phyloP scores from a whole-genome alignment of 2,113 vertebrate species.

The Condylura cristata region DNA sequence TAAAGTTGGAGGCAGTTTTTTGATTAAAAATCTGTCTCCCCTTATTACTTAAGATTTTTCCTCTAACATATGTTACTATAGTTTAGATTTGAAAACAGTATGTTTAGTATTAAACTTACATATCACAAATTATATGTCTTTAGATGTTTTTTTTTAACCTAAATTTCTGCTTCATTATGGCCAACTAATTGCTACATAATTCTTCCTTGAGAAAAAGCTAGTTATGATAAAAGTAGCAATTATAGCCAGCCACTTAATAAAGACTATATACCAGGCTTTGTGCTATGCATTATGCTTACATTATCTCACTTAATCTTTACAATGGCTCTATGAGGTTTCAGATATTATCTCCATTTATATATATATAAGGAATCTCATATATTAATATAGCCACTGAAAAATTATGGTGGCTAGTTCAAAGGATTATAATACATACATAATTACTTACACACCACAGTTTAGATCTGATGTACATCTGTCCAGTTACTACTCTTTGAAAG shows the following conservation, averaged over 20 bases:
- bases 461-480: not conserved
- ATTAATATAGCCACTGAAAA: no score
- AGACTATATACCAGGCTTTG: not conserved
- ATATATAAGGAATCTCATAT: not conserved
- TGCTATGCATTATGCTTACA: not conserved
- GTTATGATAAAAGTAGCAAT: not conserved
- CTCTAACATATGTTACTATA: not conserved
- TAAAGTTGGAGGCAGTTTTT: not conserved
- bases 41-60: not conserved
- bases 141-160: not conserved
- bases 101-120: not conserved
- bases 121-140: not conserved
- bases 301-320: not conserved
- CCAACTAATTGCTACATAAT: not conserved
- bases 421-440: not conserved
- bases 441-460: not conserved
- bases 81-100: constrained; percentile 33
- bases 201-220: not conserved
- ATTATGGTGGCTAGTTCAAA: not conserved
- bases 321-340: not conserved
- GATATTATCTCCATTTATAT: not conserved
- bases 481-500: not conserved
- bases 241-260: not conserved
- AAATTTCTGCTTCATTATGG: not conserved
- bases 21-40: not conserved